Conservation (phyloP, 92 coral and sea anemone genomes). For the Parazoanthus darwini region DNA sequence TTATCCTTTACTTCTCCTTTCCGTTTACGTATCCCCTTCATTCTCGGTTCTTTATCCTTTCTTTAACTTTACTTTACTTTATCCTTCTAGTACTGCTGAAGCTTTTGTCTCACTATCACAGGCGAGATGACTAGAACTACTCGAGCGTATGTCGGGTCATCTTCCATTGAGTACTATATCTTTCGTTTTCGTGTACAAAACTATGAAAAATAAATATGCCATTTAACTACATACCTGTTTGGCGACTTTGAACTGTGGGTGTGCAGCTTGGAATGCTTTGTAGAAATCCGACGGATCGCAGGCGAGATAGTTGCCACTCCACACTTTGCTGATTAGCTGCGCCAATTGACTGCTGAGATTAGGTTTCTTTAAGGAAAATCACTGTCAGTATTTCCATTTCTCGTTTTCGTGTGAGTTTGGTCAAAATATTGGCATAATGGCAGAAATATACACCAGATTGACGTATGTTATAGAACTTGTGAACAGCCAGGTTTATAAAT, state of each 20-base stretch:
- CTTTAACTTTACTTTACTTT: no score
- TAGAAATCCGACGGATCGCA: constrained; percentile 76
- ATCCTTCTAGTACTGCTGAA: not conserved
- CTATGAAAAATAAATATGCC: no score
- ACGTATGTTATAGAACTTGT: no score
- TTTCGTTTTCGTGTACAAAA: not conserved
- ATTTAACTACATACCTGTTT: constrained; percentile 36
- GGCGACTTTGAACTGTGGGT: constrained; percentile 54
- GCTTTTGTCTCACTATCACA: no score
- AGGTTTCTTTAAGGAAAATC: not conserved
- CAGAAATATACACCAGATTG: no score
- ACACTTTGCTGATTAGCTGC: constrained; percentile 68
- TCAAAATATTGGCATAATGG: no score
- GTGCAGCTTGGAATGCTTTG: constrained; percentile 48
- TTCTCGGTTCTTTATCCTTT: not conserved
- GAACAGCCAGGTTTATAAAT: no score
- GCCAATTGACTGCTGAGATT: constrained; percentile 52
- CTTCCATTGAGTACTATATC: not conserved
- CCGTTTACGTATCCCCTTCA: not conserved
- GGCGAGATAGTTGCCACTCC: constrained; percentile 75
- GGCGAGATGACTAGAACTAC: no score
- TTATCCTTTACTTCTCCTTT: not conserved
- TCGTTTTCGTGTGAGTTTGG: no score
- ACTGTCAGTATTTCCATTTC: not conserved
- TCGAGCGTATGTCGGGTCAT: no score